Conservation (phyloP, 2,797 vertebrate species). For the Natrix natrix region DNA sequence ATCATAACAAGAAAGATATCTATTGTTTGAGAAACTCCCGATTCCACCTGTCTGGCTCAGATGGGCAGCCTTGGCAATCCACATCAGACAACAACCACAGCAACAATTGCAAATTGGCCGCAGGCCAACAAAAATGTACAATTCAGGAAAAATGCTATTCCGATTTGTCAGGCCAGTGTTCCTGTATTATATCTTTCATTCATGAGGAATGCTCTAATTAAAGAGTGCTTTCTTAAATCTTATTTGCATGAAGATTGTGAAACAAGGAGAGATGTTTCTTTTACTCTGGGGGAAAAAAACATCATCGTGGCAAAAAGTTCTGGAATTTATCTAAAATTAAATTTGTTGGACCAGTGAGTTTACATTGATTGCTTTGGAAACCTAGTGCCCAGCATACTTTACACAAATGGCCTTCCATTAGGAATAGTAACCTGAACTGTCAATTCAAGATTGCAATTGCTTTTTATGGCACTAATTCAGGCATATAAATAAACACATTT, state of each 20-base stretch:
- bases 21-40: conserved; percentile 59
- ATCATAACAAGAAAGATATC: conserved; percentile 49
- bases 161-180: conserved; percentile 31
- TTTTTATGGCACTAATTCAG: not conserved
- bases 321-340: conserved; percentile 13
- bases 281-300: not conserved
- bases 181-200: conserved; percentile 53
- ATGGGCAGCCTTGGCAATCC: conserved; percentile 9
- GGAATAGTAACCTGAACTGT: not conserved
- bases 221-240: not conserved
- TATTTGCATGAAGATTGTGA: not conserved
- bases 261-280: not conserved
- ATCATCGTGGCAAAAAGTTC: not conserved
- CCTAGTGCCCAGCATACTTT: not conserved
- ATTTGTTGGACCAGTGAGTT: not conserved
- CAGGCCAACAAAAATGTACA: conserved; percentile 56
- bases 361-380: not conserved
- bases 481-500: not conserved
- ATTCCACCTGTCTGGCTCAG: conserved; percentile 51
- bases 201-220: conserved; percentile 23
- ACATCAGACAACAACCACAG: not conserved
- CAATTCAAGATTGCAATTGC: not conserved
- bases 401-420: conserved; percentile 12
- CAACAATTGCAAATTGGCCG: conserved; percentile 38
- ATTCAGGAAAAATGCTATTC: conserved; percentile 58